Conservation (phyloP, 2,888 invertebrate genomes). For the Chymomyza procnemis region DNA sequence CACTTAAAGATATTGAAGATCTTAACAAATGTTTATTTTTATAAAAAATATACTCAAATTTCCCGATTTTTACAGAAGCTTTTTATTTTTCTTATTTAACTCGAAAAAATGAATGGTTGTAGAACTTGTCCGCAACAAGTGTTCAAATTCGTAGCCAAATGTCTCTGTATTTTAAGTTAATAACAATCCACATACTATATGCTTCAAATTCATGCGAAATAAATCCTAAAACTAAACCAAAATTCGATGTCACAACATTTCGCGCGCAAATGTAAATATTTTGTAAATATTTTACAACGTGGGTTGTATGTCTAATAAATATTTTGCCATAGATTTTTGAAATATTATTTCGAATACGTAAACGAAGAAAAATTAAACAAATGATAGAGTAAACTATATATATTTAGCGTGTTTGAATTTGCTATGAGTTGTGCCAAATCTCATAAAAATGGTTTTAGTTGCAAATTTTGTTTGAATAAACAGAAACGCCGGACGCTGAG, state of each 20-base stretch:
- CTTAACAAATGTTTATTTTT: neutral
- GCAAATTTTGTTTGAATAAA: neutral
- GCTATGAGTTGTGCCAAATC: neutral
- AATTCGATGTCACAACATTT: neutral
- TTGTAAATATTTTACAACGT: neutral
- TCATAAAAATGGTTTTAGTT: neutral
- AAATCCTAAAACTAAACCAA: neutral
- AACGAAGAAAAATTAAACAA: too few species aligned
- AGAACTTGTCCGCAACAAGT: neutral
- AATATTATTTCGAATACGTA: neutral
- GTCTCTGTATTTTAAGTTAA: too few species aligned
- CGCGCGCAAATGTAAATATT: neutral
- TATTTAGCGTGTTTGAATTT: neutral
- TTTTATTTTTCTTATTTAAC: too few species aligned
- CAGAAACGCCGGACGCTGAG: neutral
- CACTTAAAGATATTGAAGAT: neutral
- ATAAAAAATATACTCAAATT: neutral
- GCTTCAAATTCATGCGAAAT: neutral
- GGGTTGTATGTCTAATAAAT: neutral
- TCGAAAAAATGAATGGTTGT: neutral
- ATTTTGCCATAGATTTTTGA: neutral
- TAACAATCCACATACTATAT: neutral
- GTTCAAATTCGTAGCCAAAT: neutral
- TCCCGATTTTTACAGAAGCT: neutral
- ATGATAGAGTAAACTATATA: neutral